A percentile compares a stretch with the other conserved stretches of the same genome.
Conservation (phyloP, 2,113 vertebrate genomes). For the Pyxicephalus adspersus region DNA sequence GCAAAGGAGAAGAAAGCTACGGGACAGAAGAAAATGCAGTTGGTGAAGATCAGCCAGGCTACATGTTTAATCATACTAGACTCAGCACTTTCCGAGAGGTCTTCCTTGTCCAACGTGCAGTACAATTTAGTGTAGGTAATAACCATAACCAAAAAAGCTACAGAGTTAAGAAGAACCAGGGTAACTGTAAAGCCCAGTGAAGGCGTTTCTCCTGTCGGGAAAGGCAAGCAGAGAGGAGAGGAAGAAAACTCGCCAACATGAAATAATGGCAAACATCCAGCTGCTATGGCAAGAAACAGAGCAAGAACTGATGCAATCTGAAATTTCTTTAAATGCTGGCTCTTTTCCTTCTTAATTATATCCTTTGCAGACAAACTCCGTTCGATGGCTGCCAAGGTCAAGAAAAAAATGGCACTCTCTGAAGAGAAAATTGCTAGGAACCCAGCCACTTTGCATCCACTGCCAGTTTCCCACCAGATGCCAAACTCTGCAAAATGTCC, state of each 20-base stretch:
- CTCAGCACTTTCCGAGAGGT: slow-evolving; percentile 86
- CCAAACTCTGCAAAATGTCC: slow-evolving; percentile 92
- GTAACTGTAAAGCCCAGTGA: slow-evolving; percentile 88
- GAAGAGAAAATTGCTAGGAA: slow-evolving; percentile 92
- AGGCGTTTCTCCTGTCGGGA: slow-evolving; percentile 84
- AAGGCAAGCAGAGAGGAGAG: slow-evolving; percentile 93
- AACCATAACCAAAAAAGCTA: slow-evolving; percentile 91
- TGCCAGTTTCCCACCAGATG: slow-evolving; percentile 94
- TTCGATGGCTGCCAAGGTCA: slow-evolving; percentile 88
- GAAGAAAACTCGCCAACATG: slow-evolving; percentile 75
- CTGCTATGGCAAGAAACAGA: slow-evolving; percentile 76
- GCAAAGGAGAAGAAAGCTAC: slow-evolving; percentile 96
- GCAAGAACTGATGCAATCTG: slow-evolving; percentile 76
- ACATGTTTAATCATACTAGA: slow-evolving; percentile 89
- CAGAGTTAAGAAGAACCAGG: slow-evolving; percentile 89
- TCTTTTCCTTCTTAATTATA: slow-evolving; percentile 81
- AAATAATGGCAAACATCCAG: slow-evolving; percentile 85
- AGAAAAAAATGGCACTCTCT: slow-evolving; percentile 88
- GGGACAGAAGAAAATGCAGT: slow-evolving; percentile 97
- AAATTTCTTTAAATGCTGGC: slow-evolving; percentile 73
- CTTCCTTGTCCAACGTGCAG: slow-evolving; percentile 89
- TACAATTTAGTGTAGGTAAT: slow-evolving; percentile 95
- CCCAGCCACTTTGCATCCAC: slow-evolving; percentile 85
- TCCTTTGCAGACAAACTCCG: slow-evolving; percentile 83
- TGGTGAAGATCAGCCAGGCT: slow-evolving; percentile 97